Evolutionary conservation across 2,797 vertebrate species (phyloP), one percentile per base, ranked within the genome.

Genomic region (Tenualosa ilisha): DNA sequence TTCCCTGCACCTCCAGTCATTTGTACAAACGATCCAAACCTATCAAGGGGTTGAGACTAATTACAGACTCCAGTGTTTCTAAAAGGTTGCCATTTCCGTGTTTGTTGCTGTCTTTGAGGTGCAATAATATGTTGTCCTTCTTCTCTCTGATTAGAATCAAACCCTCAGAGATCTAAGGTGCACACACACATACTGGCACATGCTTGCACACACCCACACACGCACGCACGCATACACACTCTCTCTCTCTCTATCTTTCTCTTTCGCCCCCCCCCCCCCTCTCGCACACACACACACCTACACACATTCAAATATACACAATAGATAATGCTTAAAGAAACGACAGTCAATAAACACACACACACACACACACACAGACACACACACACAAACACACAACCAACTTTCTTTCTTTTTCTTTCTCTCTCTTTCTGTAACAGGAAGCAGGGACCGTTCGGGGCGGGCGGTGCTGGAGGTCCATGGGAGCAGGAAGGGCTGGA

Each of bases 381-480:
- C 68, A 75, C 13, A 40, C 68, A 8, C 13, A 17, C 68, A 5
- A 4, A 59, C 56, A 59, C 56, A 59, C 56, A 7, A 4, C 17
- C 56, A 59, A 6, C 3, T 54, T 15, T 54, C 53, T 54, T 54
- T 15, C 11, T 17, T 3, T 9, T 59, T 3, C 40, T 4, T 43
- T 43, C 72, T 6, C 65, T 63, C 6, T 79, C 1, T 79, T 3
- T 75, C 31, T 75, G 68, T 20, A 40, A 0, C 92, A 99, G 98
- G 98, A 11, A 96, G 95, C 91, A 96, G 94, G 0, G 98, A 99
- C 94, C 95, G 94, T 91, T 90, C 94, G 3, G 97, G 97, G 75
- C 94, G 97, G 49, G 96, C 97, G 0, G 93, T 99, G 31, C 93
- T 99, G 83, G 96, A 98, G 90, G 95, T 99, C 88, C 94, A 95